Conservation (phyloP, 2,113 vertebrate species). For the Ovis aries region ARS-UI_Ramb_v3.0 NC_056067.1:4606501-4607000, state of each 20-base stretch:
- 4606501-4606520: conserved; percentile 99
- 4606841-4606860: background rate
- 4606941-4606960: background rate
- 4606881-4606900: background rate
- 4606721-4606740: background rate
- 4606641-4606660: background rate
- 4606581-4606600: background rate
- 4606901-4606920: background rate
- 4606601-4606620: background rate
- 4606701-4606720: background rate
- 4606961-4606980: background rate
- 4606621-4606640: background rate
- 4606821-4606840: background rate
- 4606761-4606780: background rate
- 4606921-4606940: accelerated
- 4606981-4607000: background rate
- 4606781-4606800: background rate
- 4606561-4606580: background rate
- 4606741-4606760: background rate
- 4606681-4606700: background rate
- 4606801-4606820: accelerated
- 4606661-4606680: background rate
- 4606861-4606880: background rate
- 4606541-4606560: no score
- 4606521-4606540: background rate